Evolutionary conservation across 1,140 invertebrate genomes (phyloP), one percentile per base, ranked within the genome.

Genomic region (Anoplophora glabripennis): DNA sequence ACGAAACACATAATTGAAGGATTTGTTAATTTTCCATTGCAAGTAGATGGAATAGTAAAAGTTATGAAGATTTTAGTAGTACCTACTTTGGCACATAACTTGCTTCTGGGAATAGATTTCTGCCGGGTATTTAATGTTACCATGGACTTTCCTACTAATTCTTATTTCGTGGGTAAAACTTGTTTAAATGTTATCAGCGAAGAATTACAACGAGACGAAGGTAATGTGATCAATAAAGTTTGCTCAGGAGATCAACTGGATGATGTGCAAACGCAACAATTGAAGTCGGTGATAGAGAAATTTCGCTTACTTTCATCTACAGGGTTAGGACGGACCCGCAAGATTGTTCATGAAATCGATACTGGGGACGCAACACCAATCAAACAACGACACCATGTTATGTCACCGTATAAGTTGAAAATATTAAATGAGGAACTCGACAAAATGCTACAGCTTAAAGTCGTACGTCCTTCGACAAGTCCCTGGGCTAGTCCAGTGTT

Each of bases 381-480:
- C 44, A 57, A 57, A 40, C 51, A 40, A 21, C 34, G 48, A 45
- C 56, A 57, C 15, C 55, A 58, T 46, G 33, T 42, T 4, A 49
- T 65, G 37, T 65, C 59, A 4, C 63, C 59, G n/a, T 57, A 57
- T 54, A 57, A 58, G 51, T 37, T 45, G 42, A 57, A 61, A 53
- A 34, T 40, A 15, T 17, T 67, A 5, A 59, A 67, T 46, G 35
- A 54, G 8, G 59, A 67, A 38, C 34, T 66, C 4, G 60, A 66
- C 34, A 34, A 49, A n/a, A 67, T 65, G 60, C 42, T 65, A 34
- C 12, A 42, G 12, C 12, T 55, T 9, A 57, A 46, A 0, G 57
- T 67, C 3, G 38, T 65, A 12, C 53, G 56, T 51, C 45, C 57
- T 17, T 66, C 61, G 11, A 28, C 42, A 5, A 55, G 49, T 35